Evolutionary conservation across 2,797 vertebrate species (phyloP).

Genomic region (Taeniopygia guttata): DNA sequence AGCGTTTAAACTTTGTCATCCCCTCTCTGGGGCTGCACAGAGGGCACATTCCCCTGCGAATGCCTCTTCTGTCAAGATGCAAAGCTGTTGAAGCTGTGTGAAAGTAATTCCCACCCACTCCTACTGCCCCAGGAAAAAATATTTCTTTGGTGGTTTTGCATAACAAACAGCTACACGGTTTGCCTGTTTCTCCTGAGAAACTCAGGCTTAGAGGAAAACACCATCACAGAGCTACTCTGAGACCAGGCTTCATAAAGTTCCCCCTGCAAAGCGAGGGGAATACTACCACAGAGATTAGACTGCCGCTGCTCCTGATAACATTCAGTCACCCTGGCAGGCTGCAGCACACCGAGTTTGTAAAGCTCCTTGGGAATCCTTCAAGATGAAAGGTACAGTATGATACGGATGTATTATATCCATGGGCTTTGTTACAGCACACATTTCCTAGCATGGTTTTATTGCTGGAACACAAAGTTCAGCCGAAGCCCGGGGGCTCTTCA

Average conservation of each 20-base stretch:
- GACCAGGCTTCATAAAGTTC: conserved; percentile 5
- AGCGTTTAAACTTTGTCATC: not conserved
- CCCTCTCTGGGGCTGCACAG: not conserved
- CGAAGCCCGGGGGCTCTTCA: not conserved
- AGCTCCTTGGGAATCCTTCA: conserved; percentile 65
- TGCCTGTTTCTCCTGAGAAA: conserved; percentile 13
- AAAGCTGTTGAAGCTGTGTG: not conserved
- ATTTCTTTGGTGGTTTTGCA: conserved; percentile 13
- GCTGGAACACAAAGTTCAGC: conserved; percentile 58
- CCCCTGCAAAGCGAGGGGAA: not conserved
- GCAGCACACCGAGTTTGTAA: conserved; percentile 28
- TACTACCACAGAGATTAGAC: not conserved
- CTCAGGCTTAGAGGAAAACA: not conserved
- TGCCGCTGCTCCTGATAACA: conserved; percentile 17
- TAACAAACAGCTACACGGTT: conserved; percentile 14
- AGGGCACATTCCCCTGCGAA: not conserved
- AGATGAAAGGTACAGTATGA: conserved; percentile 61
- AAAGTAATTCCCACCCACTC: conserved; percentile 48
- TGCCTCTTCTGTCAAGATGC: not conserved
- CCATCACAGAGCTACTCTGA: not conserved
- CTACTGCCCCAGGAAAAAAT: conserved; percentile 42
- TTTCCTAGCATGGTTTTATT: conserved; percentile 34
- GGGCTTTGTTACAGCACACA: conserved; percentile 58
- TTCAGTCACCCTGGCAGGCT: conserved; percentile 51
- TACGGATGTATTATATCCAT: conserved; percentile 51